Evolutionary conservation across 2,888 invertebrate species (phyloP), one percentile per base, ranked within the genome.

Genomic region (Orthosia incerta): DNA sequence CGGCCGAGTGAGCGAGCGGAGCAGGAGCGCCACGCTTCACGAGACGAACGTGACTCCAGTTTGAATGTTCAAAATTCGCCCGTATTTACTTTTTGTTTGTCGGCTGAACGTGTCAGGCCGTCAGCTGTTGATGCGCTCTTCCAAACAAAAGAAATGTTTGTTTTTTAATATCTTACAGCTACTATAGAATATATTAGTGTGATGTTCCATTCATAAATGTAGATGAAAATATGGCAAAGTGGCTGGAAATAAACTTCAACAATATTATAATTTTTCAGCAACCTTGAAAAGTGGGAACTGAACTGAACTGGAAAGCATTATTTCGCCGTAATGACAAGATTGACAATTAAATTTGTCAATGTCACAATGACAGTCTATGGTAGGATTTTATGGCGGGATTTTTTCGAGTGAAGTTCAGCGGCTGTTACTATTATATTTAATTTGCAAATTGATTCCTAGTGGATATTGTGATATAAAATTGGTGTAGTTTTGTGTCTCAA

Each of bases 71-170:
- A 71, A 72, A 77, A 76, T 65, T 71, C 60, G 73, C 61, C 48
- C 26, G 57, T 75, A 63, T 64, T 61, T 60, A 64, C 56, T 66
- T 60, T 51, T 4, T 75, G 45, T 39, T 72, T 61, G 69, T 62
- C 48, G 26, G 59, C 26, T 46, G 48, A 66, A 23, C 51, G 20
- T 51, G 71, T 67, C 59, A 70, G 31, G 46, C 59, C 60, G 55
- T 80, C 84, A 84, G 84, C 80, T 83, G 83, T 79, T 82, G 69
- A 50, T 66, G 23, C 16, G n/a, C 61, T 68, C 45, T 63, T 53
- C 13, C 9, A 62, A 45, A 62, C 51, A 65, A 2, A 23, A 70
- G 12, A 16, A 45, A 69, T n/a, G 13, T 70, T 70, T 69, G 50
- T 50, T 46, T 61, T 57, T 12, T 15, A n/a, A 11, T 23, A 4